A percentile compares a stretch with the other conserved stretches of the same genome.
phyloP scores from a whole-genome alignment of 30 jellyfish, hydroid and myxozoan genomes.

The Aurelia aurita complex sp. Pacific region DNA sequence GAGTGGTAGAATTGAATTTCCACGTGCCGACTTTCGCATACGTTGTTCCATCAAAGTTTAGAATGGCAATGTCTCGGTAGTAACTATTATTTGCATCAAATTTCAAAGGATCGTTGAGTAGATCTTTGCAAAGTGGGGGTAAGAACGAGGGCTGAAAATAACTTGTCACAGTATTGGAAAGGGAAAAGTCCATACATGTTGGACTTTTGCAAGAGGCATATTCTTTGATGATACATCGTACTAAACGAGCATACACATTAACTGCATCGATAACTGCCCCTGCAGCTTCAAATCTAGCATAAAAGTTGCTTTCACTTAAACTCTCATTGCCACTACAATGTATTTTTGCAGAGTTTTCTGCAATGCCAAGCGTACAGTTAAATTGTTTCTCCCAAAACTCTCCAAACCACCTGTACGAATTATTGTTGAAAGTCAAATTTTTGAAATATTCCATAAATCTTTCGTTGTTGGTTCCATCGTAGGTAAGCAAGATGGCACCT shows the following conservation, averaged over 20 bases:
- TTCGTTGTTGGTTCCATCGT: neutral
- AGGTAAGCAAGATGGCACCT: conserved; percentile 43
- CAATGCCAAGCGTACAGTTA: conserved; percentile 1
- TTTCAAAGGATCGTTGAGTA: neutral
- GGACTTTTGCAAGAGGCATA: too few species aligned
- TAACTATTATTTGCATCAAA: neutral
- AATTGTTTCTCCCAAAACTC: conserved; percentile 45
- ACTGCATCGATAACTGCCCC: conserved; percentile 16
- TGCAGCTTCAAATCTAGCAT: neutral
- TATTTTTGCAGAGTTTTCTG: neutral
- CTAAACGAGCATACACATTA: conserved; percentile 1
- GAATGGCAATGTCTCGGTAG: neutral
- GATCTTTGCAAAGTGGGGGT: neutral
- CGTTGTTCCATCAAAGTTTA: neutral
- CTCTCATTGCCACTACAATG: conserved; percentile 12
- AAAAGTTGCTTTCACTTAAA: neutral
- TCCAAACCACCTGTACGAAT: conserved; percentile 38
- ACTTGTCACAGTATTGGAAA: neutral
- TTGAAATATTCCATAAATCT: conserved; percentile 21
- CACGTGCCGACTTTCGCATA: neutral
- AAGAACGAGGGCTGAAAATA: neutral
- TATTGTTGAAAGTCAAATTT: conserved; percentile 3
- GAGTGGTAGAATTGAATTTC: neutral
- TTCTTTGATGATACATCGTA: neutral
- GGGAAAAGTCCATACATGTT: neutral